phyloP scores from a whole-genome alignment of 2,113 vertebrate species.

The Alligator mississippiensis region DNA sequence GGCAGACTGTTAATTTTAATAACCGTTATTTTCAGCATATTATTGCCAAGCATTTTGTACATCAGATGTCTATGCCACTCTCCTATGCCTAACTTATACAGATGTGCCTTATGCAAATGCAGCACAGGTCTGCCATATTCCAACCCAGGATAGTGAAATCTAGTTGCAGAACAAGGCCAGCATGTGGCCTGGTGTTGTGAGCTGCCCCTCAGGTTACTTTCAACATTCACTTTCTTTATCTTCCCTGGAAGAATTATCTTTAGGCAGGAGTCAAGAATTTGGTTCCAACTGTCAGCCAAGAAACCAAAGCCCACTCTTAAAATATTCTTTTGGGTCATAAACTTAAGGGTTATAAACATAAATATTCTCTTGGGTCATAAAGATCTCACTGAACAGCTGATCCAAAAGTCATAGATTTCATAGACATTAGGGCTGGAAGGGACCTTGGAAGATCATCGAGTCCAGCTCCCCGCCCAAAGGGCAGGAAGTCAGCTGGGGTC shows the following conservation, averaged over 20 bases:
- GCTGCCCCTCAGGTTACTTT: not conserved
- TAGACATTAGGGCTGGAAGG: no score
- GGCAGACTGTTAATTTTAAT: not conserved
- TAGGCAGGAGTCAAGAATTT: not conserved
- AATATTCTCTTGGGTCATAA: no score
- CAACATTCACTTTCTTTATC: not conserved
- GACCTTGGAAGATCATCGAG: no score
- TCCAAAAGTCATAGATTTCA: no score
- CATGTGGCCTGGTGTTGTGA: not conserved
- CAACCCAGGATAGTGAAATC: not conserved
- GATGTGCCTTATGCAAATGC: not conserved
- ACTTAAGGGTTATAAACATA: no score
- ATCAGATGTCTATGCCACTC: not conserved
- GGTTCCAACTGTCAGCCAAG: not conserved
- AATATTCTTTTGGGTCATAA: not conserved
- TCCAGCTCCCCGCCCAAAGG: no score
- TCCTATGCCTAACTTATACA: not conserved
- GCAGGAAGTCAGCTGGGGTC: no score
- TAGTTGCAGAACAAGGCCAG: not conserved
- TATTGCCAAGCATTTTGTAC: not conserved
- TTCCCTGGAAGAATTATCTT: not conserved
- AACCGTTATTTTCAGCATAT: not conserved
- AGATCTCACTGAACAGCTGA: no score
- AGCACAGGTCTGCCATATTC: not conserved
- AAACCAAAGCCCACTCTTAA: not conserved